These are phyloP conservation scores for Lucinisca nassula DNA, from an alignment of 2,888 invertebrate species.

Conservation along the genomic window DNA sequence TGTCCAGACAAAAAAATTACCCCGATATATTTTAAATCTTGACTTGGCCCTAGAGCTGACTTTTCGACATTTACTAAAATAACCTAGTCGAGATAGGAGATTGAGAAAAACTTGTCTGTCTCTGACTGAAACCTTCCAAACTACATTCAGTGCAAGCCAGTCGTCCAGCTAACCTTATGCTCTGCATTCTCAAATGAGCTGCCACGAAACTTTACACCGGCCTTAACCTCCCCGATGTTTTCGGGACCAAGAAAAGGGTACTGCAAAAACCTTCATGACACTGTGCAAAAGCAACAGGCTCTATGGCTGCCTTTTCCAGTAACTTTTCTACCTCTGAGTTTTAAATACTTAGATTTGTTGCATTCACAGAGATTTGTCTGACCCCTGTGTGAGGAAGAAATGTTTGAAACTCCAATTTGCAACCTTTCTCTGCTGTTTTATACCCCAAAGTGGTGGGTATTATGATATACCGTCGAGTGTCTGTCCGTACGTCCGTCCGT, in stretches of 20 bases:
- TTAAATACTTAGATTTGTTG: constrained; percentile 8
- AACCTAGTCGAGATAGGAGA: constrained; percentile 47
- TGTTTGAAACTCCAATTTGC: constrained; percentile 43
- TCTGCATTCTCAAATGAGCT: constrained; percentile 31
- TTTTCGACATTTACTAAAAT: constrained; percentile 55
- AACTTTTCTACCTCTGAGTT: constrained; percentile 29
- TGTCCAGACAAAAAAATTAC: constrained; percentile 16
- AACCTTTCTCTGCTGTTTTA: constrained; percentile 38
- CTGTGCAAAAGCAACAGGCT: neutral
- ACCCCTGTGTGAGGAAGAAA: constrained; percentile 28
- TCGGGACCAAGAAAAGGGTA: constrained; percentile 50
- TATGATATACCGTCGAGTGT: too few species aligned
- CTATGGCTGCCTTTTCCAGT: constrained; percentile 51
- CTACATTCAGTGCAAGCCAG: constrained; percentile 38
- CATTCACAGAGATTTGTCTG: constrained; percentile 29
- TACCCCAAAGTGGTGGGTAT: constrained; percentile 44
- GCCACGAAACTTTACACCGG: constrained; percentile 8
- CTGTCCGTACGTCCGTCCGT: too few species aligned
- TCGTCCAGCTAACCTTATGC: constrained; percentile 52
- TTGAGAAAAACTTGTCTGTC: constrained; percentile 26
- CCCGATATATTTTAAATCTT: constrained; percentile 42
- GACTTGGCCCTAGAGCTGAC: constrained; percentile 39
- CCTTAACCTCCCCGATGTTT: constrained; percentile 1
- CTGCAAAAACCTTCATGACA: constrained; percentile 61
- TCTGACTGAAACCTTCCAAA: neutral